Evolutionary conservation across 1,140 invertebrate species (phyloP).

Genomic region (Anoplophora glabripennis): DNA sequence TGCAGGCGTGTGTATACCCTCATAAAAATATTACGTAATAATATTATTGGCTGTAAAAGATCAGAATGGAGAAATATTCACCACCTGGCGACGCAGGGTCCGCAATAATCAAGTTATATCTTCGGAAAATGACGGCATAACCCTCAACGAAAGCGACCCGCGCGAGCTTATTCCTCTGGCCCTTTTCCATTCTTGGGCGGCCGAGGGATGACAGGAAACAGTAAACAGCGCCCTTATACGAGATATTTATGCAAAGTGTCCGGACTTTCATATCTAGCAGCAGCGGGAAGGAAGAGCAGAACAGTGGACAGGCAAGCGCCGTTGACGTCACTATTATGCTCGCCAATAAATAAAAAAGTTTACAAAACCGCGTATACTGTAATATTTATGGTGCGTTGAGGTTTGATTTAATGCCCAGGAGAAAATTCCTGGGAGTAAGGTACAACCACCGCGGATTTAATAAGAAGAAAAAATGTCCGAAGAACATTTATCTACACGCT

Average conservation of each 20-base stretch:
- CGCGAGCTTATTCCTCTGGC: conserved; percentile 3
- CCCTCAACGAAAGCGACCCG: conserved; percentile 1
- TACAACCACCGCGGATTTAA: too few relatives aligned
- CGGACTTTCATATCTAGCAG: background rate
- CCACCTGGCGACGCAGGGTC: conserved; percentile 8
- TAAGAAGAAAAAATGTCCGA: too few relatives aligned
- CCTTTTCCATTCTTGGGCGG: background rate
- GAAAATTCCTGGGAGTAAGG: too few relatives aligned
- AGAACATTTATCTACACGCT: too few relatives aligned
- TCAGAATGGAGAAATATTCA: conserved; percentile 9
- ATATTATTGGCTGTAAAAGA: background rate
- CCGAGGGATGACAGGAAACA: conserved; percentile 2
- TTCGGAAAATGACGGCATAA: background rate
- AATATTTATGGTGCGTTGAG: too few relatives aligned
- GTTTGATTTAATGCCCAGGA: too few relatives aligned
- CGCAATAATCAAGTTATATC: conserved; percentile 16
- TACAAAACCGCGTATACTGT: too few relatives aligned
- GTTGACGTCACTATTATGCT: conserved; percentile 4
- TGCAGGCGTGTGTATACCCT: too few relatives aligned
- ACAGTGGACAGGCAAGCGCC: conserved; percentile 8
- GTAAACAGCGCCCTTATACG: conserved; percentile 14
- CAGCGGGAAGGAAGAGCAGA: conserved; percentile 7
- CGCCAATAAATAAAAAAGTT: background rate
- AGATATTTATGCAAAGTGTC: conserved; percentile 19
- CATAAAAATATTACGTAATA: too few relatives aligned